Conservation (phyloP, 2,888 invertebrate species). For the Cephus rjabovi region DNA sequence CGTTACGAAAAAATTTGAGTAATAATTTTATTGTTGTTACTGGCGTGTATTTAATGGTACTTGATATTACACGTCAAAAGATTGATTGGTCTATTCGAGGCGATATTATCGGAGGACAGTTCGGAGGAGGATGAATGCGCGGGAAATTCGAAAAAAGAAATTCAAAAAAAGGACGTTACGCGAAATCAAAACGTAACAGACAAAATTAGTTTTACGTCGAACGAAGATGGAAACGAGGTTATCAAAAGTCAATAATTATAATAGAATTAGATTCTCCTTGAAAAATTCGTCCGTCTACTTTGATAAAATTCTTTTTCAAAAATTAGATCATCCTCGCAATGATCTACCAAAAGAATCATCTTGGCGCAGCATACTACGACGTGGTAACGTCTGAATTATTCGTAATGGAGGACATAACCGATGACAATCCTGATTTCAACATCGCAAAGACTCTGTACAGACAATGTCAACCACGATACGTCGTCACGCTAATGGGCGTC, state of each 20-base stretch:
- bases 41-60: not conserved
- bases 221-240: not conserved
- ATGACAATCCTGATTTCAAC: conserved; percentile 73
- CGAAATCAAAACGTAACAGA: not conserved
- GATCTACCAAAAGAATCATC: conserved; percentile 74
- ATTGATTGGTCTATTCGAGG: conserved; percentile 30
- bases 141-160: not conserved
- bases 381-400: conserved; percentile 75
- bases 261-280: not conserved
- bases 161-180: not conserved
- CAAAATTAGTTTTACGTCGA: not conserved
- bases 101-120: conserved; percentile 38
- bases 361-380: conserved; percentile 82
- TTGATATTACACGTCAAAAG: not conserved
- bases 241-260: not conserved
- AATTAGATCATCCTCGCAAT: conserved; percentile 73
- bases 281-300: not conserved
- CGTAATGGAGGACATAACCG: conserved; percentile 77
- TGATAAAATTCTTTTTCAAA: not conserved
- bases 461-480: conserved; percentile 72
- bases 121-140: conserved; percentile 20
- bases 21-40: not conserved
- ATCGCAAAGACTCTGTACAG: conserved; percentile 72
- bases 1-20: not conserved
- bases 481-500: conserved; percentile 70